These are phyloP conservation scores for Anarsia innoxiella DNA, from an alignment of 2,888 invertebrate species.

Conservation along the genomic window DNA sequence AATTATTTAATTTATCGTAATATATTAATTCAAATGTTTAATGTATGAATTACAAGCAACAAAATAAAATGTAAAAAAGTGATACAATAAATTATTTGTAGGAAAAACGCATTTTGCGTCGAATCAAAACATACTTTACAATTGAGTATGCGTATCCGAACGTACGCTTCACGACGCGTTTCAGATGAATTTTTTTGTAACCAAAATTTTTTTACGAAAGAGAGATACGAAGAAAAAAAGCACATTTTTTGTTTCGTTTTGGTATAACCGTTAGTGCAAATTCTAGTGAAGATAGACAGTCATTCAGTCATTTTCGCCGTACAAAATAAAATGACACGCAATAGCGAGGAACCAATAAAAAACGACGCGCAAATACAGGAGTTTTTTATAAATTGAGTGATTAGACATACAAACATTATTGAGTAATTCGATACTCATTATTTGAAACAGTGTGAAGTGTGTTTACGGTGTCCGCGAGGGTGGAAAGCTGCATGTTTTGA, in stretches of 20 bases:
- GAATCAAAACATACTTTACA: too few species aligned
- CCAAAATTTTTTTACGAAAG: too few species aligned
- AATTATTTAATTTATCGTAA: too few species aligned
- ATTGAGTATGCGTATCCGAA: too few species aligned
- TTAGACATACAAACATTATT: conserved; percentile 45
- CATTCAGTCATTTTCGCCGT: conserved; percentile 63
- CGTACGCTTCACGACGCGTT: too few species aligned
- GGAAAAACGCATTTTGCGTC: too few species aligned
- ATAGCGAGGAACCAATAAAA: conserved; percentile 67
- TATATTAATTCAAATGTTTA: too few species aligned
- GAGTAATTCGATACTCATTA: conserved; percentile 39
- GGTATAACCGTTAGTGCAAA: neutral
- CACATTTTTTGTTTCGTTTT: neutral
- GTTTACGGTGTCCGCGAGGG: conserved; percentile 35
- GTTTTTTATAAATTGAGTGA: conserved; percentile 57
- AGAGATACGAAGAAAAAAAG: too few species aligned
- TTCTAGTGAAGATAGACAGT: conserved; percentile 19
- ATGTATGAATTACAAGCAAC: too few species aligned
- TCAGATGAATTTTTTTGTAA: too few species aligned
- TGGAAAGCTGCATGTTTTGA: conserved; percentile 62
- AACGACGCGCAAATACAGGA: conserved; percentile 67
- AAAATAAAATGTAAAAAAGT: too few species aligned
- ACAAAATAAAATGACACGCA: conserved; percentile 71
- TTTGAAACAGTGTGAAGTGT: conserved; percentile 31
- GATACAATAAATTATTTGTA: too few species aligned